Evolutionary conservation across 1,140 invertebrate genomes (phyloP), one percentile per base, ranked within the genome.

Genomic region (Himalopsyche phryganea): DNA sequence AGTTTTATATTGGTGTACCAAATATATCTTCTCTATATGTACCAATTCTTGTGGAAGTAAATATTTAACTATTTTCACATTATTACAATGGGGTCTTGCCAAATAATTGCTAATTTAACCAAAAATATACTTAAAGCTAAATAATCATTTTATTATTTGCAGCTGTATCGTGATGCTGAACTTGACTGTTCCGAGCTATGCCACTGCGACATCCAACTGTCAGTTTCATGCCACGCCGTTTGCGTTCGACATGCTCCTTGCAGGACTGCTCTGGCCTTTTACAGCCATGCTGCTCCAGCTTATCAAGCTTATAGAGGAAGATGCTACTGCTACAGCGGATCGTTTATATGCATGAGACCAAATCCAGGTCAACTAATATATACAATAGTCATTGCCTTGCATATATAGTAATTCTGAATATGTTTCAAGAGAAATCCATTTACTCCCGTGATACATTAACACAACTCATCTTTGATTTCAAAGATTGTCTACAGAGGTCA

Each of bases 261-360:
- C 71, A 87, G 89, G 66, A 91, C 89, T 1, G 85, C 89, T 61
- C 85, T 90, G 58, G 91, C 91, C 23, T 90, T 89, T 71, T 94
- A 94, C 78, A 91, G 89, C 70, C 91, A 94, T 75, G 87, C 88
- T 14, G 88, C 90, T 2, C 90, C 92, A 5, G 87, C 89, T 53
- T 94, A 92, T 75, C 89, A 92, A 71, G 90, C 91, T 15, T 91
- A 88, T 69, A 80, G 91, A 9, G 91, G 91, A 10, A 84, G 89
- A 47, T 94, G 92, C 73, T 83, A 94, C 56, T 94, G 92, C 74
- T 94, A 94, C 74, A 92, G 89, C 28, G 91, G 91, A 20, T 83
- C 85, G 58, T 94, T 94, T 74, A 92, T 94, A 73, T 94, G 91
- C 75, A 92, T 92, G 86, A 84, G 90, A 66, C 91, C 92, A 51